Conservation (phyloP, 2,113 vertebrate species). For the Mormoops blainvillei region DNA sequence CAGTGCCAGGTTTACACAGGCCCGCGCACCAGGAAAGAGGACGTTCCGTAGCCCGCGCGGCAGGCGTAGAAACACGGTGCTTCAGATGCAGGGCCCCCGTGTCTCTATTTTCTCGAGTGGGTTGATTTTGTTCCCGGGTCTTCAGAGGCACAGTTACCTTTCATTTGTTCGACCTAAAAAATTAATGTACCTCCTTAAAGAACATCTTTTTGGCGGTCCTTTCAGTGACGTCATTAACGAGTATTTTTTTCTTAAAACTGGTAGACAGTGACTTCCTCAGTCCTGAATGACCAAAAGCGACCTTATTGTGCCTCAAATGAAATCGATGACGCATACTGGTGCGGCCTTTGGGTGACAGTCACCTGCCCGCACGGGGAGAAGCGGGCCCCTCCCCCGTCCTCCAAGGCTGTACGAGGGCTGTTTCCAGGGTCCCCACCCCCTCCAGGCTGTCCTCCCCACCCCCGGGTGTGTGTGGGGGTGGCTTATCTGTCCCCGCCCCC, state of each 20-base stretch:
- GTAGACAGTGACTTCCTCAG: no score
- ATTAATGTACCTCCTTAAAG: background rate
- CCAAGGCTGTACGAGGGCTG: accelerated
- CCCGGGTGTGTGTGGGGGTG: background rate
- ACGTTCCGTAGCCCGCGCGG: no score
- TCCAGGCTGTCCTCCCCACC: accelerated
- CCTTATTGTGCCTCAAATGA: accelerated
- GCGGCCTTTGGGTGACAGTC: accelerated
- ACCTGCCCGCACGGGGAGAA: accelerated
- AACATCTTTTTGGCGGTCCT: background rate
- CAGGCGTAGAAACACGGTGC: no score
- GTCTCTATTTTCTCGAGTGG: no score
- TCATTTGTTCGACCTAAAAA: background rate
- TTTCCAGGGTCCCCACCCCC: no score
- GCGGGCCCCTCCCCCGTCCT: accelerated
- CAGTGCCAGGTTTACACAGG: no score
- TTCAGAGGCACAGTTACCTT: background rate
- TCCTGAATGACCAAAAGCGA: no score
- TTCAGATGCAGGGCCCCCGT: no score
- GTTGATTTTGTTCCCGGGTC: background rate
- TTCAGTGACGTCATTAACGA: background rate
- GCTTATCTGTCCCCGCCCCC: no score
- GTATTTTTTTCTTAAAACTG: background rate
- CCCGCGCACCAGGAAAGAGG: no score
- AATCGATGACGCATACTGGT: accelerated